Evolutionary conservation across 2,113 vertebrate species (phyloP).

Genomic region (Nibea albiflora): DNA sequence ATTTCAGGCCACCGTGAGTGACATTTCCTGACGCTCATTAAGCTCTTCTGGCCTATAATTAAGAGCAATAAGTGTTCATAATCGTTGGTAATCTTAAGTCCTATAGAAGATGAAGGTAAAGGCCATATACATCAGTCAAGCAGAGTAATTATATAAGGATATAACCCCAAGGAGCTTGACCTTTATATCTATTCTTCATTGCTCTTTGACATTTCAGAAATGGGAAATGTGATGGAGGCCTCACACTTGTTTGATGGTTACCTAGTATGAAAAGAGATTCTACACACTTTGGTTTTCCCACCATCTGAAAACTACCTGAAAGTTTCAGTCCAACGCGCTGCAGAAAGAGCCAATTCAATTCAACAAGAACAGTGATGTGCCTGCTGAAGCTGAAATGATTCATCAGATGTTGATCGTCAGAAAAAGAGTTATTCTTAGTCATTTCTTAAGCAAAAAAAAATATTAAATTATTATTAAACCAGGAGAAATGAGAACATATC

Average conservation of each 20-base stretch:
- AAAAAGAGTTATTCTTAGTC: background rate
- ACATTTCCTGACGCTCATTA: constrained; percentile 67
- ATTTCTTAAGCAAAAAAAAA: background rate
- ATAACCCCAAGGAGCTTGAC: constrained; percentile 67
- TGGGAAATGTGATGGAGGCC: constrained; percentile 53
- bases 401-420: background rate
- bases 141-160: constrained; percentile 61
- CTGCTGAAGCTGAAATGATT: background rate
- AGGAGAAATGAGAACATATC: background rate
- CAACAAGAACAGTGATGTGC: background rate
- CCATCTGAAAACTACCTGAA: background rate
- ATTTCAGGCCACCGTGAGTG: constrained; percentile 60
- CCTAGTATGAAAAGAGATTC: constrained; percentile 36
- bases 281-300: constrained; percentile 18
- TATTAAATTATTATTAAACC: background rate
- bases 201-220: constrained; percentile 77
- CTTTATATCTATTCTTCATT: constrained; percentile 65
- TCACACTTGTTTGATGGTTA: constrained; percentile 56
- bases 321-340: background rate
- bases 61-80: constrained; percentile 55
- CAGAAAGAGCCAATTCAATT: background rate
- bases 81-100: constrained; percentile 32
- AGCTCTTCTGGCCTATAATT: constrained; percentile 46
- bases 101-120: constrained; percentile 55
- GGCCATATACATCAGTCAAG: constrained; percentile 74